A percentile compares a stretch with the other conserved stretches of the same genome.
Conservation (phyloP, 2,113 vertebrate genomes). For the Crypturellus undulatus region DNA sequence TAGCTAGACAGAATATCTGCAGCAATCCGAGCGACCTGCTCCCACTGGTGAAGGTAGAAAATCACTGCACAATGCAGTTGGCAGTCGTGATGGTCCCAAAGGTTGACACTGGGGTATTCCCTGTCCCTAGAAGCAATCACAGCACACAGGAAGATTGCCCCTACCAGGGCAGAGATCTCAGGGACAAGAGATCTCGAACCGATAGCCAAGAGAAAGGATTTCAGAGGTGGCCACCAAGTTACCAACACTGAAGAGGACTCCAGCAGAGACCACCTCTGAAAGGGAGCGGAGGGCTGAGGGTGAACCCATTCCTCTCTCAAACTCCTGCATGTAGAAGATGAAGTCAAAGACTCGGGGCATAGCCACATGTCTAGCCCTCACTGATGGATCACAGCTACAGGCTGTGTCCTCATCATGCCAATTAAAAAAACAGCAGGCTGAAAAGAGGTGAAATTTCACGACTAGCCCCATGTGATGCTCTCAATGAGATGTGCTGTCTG, state of each 20-base stretch:
- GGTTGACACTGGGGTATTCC: fast-evolving
- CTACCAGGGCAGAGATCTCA: not conserved
- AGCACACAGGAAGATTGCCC: not conserved
- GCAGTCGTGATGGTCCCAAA: fast-evolving
- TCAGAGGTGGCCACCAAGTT: not conserved
- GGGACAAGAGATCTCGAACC: not conserved
- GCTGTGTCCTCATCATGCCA: not conserved
- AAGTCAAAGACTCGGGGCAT: too few species aligned
- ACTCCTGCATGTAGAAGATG: not conserved
- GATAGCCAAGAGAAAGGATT: not conserved
- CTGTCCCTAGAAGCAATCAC: not conserved
- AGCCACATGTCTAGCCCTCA: not conserved
- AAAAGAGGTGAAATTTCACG: not conserved
- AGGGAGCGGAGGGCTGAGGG: not conserved
- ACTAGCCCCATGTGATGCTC: not conserved
- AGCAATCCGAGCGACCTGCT: not conserved
- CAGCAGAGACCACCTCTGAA: not conserved
- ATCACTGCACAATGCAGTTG: fast-evolving
- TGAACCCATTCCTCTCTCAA: not conserved
- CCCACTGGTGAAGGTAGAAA: not conserved
- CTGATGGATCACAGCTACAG: not conserved
- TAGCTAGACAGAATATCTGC: not conserved
- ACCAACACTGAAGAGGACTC: not conserved
- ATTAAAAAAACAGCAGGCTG: too few species aligned
- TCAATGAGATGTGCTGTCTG: not conserved